Conservation (phyloP, 2,888 invertebrate species). For the Chalcosyrphus nemorum region DNA sequence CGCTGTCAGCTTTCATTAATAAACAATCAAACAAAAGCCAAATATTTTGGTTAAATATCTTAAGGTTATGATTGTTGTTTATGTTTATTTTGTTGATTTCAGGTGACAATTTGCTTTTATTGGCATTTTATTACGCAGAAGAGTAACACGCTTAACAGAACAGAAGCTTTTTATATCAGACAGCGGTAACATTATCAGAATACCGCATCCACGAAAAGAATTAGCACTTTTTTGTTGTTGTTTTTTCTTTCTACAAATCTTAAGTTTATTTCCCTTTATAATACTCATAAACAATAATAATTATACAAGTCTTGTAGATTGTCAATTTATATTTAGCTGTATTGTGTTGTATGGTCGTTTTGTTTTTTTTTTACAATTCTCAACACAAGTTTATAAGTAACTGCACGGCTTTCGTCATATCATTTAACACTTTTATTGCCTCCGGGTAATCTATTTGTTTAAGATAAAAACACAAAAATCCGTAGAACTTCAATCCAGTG, state of each 20-base stretch:
- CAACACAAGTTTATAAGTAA: background rate
- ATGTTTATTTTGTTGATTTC: background rate
- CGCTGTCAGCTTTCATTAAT: background rate
- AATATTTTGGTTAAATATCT: background rate
- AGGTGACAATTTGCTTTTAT: background rate
- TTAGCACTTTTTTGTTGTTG: background rate
- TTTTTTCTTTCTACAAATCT: background rate
- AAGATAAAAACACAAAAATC: conserved; percentile 49
- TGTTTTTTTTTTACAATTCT: background rate
- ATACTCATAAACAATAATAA: background rate
- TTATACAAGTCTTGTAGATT: conserved; percentile 15
- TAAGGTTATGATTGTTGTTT: background rate
- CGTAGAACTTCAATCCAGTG: conserved; percentile 17
- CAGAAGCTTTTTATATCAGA: background rate
- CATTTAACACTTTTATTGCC: conserved; percentile 45
- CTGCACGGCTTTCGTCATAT: conserved; percentile 13
- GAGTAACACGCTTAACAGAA: background rate
- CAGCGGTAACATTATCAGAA: background rate
- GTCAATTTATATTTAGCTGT: conserved; percentile 1
- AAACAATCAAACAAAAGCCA: background rate
- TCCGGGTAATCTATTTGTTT: conserved; percentile 42
- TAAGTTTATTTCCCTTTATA: conserved; percentile 13
- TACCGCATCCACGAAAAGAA: background rate
- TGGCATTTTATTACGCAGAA: background rate
- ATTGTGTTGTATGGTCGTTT: too few species aligned